A percentile compares a stretch with the other conserved stretches of the same genome.
Conservation (phyloP, 2,888 invertebrate genomes). For the Calliphora vomitoria region DNA sequence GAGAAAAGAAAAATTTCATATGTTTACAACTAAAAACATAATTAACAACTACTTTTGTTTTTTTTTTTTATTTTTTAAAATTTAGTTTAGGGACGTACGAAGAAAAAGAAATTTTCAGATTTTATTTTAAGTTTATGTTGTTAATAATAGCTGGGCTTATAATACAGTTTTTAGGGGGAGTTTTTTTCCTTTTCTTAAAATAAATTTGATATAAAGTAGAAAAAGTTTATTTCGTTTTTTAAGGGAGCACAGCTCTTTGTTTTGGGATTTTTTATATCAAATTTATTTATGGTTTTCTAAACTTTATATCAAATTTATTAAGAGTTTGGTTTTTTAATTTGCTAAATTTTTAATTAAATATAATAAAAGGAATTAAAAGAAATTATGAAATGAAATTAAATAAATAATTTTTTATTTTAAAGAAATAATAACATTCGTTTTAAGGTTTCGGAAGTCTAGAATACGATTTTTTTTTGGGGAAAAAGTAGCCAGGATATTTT, state of each 20-base stretch:
- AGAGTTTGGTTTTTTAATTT: background rate
- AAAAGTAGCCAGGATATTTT: too few species aligned
- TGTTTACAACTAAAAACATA: constrained; percentile 30
- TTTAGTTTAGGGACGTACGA: constrained; percentile 1
- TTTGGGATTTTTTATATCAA: background rate
- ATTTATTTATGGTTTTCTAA: background rate
- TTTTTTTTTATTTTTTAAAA: constrained; percentile 14
- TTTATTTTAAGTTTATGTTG: background rate
- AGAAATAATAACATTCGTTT: too few species aligned
- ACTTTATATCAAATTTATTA: constrained; percentile 1
- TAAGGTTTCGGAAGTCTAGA: too few species aligned
- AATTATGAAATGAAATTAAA: too few species aligned
- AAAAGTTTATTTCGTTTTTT: background rate
- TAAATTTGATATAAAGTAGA: background rate
- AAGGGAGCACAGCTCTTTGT: constrained; percentile 53
- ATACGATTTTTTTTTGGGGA: too few species aligned
- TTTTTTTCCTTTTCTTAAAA: too few species aligned
- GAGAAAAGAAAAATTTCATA: constrained; percentile 60
- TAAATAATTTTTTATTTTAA: too few species aligned
- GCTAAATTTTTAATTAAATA: too few species aligned
- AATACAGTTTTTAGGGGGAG: constrained; percentile 29
- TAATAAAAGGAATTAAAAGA: too few species aligned
- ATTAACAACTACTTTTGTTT: constrained; percentile 39
- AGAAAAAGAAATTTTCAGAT: constrained; percentile 15
- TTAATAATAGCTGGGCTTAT: constrained; percentile 50